These are phyloP conservation scores for Alosa sapidissima DNA, from an alignment of 2,797 vertebrate species.

Conservation along the genomic window DNA sequence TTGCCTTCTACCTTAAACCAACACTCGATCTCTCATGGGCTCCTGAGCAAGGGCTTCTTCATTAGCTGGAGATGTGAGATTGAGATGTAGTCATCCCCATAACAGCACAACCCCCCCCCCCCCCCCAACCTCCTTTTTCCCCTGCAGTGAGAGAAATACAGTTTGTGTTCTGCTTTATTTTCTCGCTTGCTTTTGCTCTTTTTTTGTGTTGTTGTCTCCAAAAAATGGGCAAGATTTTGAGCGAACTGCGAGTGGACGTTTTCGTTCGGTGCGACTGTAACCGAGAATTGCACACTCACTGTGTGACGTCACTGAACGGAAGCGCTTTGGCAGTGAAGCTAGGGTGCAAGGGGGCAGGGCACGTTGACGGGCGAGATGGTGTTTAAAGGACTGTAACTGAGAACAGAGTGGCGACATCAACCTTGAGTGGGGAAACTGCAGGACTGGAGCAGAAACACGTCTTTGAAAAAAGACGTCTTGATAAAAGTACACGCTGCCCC, in stretches of 20 bases:
- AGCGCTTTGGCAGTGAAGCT: not conserved
- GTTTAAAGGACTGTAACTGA: slow-evolving; percentile 7
- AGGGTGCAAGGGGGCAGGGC: not conserved
- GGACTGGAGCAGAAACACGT: too few relatives aligned
- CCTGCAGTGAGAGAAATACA: not conserved
- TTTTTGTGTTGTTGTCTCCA: not conserved
- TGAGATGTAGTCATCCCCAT: slow-evolving; percentile 7
- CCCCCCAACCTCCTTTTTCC: not conserved
- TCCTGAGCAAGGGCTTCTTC: not conserved
- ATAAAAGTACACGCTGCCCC: not conserved
- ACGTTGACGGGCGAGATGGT: not conserved
- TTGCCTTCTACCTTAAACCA: slow-evolving; percentile 19
- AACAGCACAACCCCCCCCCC: not conserved
- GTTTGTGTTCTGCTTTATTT: slow-evolving; percentile 22
- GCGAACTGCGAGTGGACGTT: not conserved
- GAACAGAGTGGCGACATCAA: not conserved
- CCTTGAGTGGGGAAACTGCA: not conserved
- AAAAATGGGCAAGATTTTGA: not conserved
- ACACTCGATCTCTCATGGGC: not conserved
- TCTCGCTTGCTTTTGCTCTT: not conserved
- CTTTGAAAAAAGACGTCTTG: slow-evolving; percentile 2
- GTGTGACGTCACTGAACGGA: not conserved
- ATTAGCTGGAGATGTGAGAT: slow-evolving; percentile 14
- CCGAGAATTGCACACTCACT: slow-evolving; percentile 1
- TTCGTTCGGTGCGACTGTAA: not conserved